Base-by-base conservation (phyloP, 2,113 vertebrate species). In the Mastomys coucha region DNA sequence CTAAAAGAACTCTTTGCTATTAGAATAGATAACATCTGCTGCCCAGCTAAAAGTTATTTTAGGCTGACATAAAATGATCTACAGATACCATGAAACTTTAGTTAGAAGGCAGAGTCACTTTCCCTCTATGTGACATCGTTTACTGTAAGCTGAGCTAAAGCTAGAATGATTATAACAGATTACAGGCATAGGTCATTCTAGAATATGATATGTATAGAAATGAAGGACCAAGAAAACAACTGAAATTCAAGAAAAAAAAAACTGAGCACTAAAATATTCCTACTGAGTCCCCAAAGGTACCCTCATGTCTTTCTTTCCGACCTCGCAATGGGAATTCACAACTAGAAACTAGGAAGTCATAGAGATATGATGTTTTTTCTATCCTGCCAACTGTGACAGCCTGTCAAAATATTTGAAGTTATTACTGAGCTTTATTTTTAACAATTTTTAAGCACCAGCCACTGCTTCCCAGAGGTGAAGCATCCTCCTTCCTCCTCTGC, bases 331-430 rank as follows among this genome's bases (percentile, higher is more conserved):
- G 22, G 14, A 85, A 81, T 36, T 75, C 76, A 95, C 84, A 89
- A 95, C 91, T 91, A 76, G 65, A 85, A 95, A 70, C 36, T 86
- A 49, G 22, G 45, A 82, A 90, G 65, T 93, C 73, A 70, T 45
- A n/a, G 42, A 84, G 73, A 76, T n/a, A 36, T 10, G n/a, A 88
- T 85, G 11, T 49, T 96, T 76, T 92, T 94, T 93, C 42, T 85
- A 80, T 24, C 11, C 36, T 94, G 81, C 39, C 88, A 95, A 17
- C n/a, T 63, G 6, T 92, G 85, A 92, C n/a, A 91, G 36, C 22
- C 56, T 97, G 88, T 97, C 97, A 97, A 67, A 97, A 97, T 96
- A 95, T 87, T 96, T 93, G 39, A 92, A 76, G 84, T 94, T 67
- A 88, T 78, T 69, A 75, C 77, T 39, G 31, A 9, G 76, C 92